Percentiles rank a stretch among this genome's conserved stretches.
Conservation (phyloP, 2,113 vertebrate genomes). For the Phaethornis superciliosus region DNA sequence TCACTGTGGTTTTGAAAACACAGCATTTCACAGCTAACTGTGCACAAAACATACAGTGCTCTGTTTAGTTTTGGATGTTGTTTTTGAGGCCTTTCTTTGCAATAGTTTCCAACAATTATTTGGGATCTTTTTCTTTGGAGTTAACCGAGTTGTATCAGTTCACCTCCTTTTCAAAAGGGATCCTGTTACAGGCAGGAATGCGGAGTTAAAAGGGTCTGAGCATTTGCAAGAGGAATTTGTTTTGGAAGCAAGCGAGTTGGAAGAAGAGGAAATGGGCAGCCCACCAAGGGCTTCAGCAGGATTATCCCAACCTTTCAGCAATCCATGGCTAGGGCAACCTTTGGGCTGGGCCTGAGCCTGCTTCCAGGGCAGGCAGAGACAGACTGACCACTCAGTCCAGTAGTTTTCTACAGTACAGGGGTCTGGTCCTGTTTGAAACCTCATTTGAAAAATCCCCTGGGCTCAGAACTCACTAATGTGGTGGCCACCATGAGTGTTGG, state of each 20-base stretch:
- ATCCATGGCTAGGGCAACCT: background rate
- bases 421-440: background rate
- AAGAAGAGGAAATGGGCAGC: constrained; percentile 52
- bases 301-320: constrained; percentile 35
- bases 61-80: background rate
- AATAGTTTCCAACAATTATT: constrained; percentile 20
- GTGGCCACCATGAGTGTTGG: background rate
- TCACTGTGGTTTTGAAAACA: background rate
- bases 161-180: constrained; percentile 5
- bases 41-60: background rate
- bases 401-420: background rate
- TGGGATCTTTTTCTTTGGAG: background rate
- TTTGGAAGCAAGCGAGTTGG: constrained; percentile 40
- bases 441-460: background rate
- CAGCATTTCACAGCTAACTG: background rate
- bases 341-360: background rate
- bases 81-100: constrained; percentile 3
- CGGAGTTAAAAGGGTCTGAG: constrained; percentile 23
- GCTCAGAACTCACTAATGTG: background rate
- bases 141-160: constrained; percentile 1
- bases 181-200: constrained; percentile 31
- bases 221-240: constrained; percentile 59
- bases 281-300: constrained; percentile 29
- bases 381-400: background rate
- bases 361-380: background rate